Percentiles rank a stretch among this genome's conserved stretches.
Evolutionary conservation across 2,888 invertebrate genomes (phyloP).

Genomic region (Monopis laevigella): DNA sequence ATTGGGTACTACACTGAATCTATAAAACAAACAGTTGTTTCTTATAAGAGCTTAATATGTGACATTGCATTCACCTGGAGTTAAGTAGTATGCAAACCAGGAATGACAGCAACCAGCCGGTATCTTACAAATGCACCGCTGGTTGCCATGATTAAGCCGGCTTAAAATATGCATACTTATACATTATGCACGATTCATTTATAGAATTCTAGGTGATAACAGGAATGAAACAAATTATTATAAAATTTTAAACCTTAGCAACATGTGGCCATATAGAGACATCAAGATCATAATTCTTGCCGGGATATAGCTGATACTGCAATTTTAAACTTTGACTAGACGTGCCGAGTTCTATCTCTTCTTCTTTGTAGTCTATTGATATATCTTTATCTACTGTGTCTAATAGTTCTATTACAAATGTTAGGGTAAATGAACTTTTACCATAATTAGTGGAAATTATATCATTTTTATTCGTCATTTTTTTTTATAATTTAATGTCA

Average conservation of each 20-base stretch:
- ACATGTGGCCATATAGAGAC: conserved; percentile 47
- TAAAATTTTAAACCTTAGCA: conserved; percentile 35
- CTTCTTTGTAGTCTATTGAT: conserved; percentile 42
- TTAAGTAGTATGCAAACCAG: background rate
- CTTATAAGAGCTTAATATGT: background rate
- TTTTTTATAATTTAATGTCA: too few species aligned
- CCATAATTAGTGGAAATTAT: conserved; percentile 19
- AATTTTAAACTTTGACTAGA: conserved; percentile 37
- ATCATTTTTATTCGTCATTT: too few species aligned
- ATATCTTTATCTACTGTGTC: conserved; percentile 40
- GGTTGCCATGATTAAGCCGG: background rate
- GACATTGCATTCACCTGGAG: background rate
- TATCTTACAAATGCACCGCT: background rate
- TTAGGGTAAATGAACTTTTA: conserved; percentile 37
- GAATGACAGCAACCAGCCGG: background rate
- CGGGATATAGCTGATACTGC: conserved; percentile 42
- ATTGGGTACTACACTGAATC: conserved; percentile 37
- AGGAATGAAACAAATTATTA: background rate
- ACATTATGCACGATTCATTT: background rate
- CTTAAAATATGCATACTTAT: background rate
- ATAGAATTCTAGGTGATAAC: background rate
- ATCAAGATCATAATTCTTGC: conserved; percentile 39
- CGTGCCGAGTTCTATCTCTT: conserved; percentile 37
- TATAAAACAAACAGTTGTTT: conserved; percentile 17
- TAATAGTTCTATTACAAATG: conserved; percentile 45